Percentiles rank a stretch among this genome's conserved stretches.
phyloP scores from a whole-genome alignment of 2,888 invertebrate genomes.

The Megalurothrips usitatus region DNA sequence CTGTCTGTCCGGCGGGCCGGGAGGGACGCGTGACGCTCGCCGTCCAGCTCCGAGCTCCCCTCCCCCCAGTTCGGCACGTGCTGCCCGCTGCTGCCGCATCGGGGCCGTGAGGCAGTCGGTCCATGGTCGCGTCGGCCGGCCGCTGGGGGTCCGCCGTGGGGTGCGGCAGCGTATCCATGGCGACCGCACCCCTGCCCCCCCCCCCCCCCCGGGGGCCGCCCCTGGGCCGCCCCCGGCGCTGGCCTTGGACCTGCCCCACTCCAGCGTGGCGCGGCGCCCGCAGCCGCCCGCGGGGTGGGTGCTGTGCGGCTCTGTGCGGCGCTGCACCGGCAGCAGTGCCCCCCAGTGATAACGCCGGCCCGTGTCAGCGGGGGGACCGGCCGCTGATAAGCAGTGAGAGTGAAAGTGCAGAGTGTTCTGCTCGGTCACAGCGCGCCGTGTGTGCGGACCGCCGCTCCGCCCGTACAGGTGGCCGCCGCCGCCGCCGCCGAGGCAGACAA shows the following conservation, averaged over 20 bases:
- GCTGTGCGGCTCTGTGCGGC: conserved; percentile 35
- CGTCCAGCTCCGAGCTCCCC: too few relatives aligned
- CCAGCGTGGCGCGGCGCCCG: neutral
- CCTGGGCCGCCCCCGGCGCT: neutral
- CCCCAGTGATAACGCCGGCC: neutral
- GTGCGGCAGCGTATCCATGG: neutral
- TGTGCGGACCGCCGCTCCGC: too few relatives aligned
- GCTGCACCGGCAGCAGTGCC: neutral
- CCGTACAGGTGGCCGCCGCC: too few relatives aligned
- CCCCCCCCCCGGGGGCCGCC: too few relatives aligned
- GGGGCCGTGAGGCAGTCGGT: neutral
- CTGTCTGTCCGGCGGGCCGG: too few relatives aligned
- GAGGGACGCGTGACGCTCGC: too few relatives aligned
- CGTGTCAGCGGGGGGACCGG: neutral
- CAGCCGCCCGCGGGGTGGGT: neutral
- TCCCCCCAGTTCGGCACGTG: too few relatives aligned
- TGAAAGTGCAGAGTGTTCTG: too few relatives aligned
- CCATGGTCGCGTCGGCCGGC: neutral
- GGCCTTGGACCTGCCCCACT: neutral
- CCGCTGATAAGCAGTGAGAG: too few relatives aligned
- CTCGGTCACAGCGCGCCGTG: too few relatives aligned
- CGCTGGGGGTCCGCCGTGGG: neutral
- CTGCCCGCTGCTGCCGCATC: too few relatives aligned
- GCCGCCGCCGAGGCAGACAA: too few relatives aligned
- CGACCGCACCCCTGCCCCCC: neutral